Base-by-base conservation (phyloP, 2,113 vertebrate species). In the Arvicanthis niloticus region DNA sequence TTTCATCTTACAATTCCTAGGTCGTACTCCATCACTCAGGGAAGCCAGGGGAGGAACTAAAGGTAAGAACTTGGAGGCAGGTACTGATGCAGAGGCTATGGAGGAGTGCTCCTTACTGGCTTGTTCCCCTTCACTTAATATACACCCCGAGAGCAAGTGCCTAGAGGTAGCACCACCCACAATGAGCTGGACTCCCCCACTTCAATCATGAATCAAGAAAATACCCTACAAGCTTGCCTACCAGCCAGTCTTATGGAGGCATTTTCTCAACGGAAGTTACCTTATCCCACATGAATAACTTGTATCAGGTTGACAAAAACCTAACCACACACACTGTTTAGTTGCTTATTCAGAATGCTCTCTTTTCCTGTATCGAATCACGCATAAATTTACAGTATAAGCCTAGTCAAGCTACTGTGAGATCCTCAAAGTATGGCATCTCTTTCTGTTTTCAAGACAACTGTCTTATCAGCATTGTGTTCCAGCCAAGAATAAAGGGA, bases 371-470 rank as follows among this genome's bases (percentile, higher is more conserved):
- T 70, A 42, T 94, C 51, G 90, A 72, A 53, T 88, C 37, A 85
- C 86, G 53, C 29, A 73, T 68, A 96, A 93, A 90, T 94, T 26
- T 76, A 77, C 56, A 82, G 31, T 81, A 72, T 65, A 82, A 95
- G 56, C 13, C 56, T 56, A 68, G 29, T 72, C 85, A 96, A 92
- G 40, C 37, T 72, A 40, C 53, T 95, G 19, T 93, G 4, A 45
- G 17, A 40, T 91, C 48, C 88, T 91, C 26, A 26, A 0, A 67
- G 34, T 60, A 58, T n/a, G 24, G 15, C n/a, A 86, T 93, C 31
- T 45, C 68, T 86, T 92, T 89, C 70, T 91, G 67, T 8, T 53
- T 68, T 94, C 56, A 92, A 37, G 51, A 72, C 92, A 67, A 29
- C 37, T 86, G 65, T 51, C 70, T 24, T 24, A 94, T 11, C 84